These are phyloP conservation scores for Mesoclemmys tuberculata DNA, from an alignment of 2,113 vertebrate genomes.

Conservation along the genomic window DNA sequence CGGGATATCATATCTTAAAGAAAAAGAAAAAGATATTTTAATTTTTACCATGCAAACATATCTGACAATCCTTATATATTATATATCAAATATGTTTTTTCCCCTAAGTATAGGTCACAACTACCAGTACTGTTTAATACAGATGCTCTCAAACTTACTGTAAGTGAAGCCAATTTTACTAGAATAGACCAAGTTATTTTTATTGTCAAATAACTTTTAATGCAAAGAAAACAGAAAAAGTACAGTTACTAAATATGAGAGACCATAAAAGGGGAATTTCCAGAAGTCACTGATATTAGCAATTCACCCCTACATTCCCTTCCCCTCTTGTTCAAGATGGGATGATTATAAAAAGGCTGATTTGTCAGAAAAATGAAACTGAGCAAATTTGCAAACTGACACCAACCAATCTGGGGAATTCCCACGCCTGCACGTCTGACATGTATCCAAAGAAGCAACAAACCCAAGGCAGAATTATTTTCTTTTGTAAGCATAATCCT, in stretches of 20 bases:
- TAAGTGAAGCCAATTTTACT: conserved; percentile 28
- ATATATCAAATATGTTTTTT: neutral
- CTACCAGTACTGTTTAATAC: neutral
- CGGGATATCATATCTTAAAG: neutral
- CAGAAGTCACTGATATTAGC: conserved; percentile 80
- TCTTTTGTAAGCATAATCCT: neutral
- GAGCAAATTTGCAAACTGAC: conserved; percentile 66
- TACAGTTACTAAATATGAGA: conserved; percentile 72
- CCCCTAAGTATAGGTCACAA: neutral
- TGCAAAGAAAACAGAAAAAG: conserved; percentile 71
- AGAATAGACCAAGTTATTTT: conserved; percentile 27
- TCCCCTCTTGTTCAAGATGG: conserved; percentile 85
- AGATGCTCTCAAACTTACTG: neutral
- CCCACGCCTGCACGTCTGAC: conserved; percentile 58
- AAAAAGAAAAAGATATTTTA: conserved; percentile 9
- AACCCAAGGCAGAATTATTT: neutral
- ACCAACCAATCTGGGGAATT: conserved; percentile 66
- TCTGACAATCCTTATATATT: neutral
- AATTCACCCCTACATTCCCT: conserved; percentile 79
- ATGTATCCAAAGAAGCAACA: conserved; percentile 42
- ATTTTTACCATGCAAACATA: neutral
- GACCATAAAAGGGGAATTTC: conserved; percentile 84
- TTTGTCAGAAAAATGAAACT: conserved; percentile 70
- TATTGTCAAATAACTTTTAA: conserved; percentile 45
- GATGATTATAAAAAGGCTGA: conserved; percentile 73